Evolutionary conservation across 2,797 vertebrate species (phyloP).

Genomic region (Cheirogaleus major): DNA sequence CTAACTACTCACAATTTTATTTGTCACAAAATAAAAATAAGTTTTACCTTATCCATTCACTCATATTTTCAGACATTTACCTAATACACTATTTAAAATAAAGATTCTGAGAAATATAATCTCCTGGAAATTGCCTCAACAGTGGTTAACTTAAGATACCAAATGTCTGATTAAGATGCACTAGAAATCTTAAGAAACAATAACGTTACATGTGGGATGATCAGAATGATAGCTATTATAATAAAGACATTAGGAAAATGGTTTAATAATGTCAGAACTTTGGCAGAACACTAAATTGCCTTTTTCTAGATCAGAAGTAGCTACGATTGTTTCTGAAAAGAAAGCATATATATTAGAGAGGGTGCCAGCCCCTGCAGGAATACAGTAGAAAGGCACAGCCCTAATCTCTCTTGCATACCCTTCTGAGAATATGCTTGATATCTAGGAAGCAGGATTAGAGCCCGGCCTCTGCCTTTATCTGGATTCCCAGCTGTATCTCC

Average conservation of each 20-base stretch:
- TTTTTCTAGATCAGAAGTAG: slow-evolving; percentile 61
- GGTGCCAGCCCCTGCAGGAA: background rate
- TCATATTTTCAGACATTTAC: slow-evolving; percentile 44
- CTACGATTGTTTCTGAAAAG: slow-evolving; percentile 42
- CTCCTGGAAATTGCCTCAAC: slow-evolving; percentile 41
- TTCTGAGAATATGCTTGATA: background rate
- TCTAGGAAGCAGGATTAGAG: background rate
- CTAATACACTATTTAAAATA: slow-evolving; percentile 56
- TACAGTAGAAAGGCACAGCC: accelerated
- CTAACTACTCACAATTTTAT: background rate
- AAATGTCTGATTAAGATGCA: slow-evolving; percentile 63
- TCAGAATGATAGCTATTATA: slow-evolving; percentile 74
- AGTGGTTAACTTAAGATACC: slow-evolving; percentile 60
- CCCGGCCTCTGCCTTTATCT: background rate
- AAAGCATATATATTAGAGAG: background rate
- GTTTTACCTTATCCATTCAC: background rate
- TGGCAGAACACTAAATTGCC: slow-evolving; percentile 76
- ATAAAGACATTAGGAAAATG: slow-evolving; percentile 77
- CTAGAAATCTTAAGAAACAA: slow-evolving; percentile 75
- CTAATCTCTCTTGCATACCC: background rate
- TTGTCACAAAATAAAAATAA: background rate
- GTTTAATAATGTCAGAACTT: slow-evolving; percentile 76
- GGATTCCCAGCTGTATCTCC: background rate
- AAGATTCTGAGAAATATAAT: slow-evolving; percentile 38
- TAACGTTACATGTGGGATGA: slow-evolving; percentile 66